phyloP scores from a whole-genome alignment of 92 coral and sea anemone species.

The Plumapathes pennacea region DNA sequence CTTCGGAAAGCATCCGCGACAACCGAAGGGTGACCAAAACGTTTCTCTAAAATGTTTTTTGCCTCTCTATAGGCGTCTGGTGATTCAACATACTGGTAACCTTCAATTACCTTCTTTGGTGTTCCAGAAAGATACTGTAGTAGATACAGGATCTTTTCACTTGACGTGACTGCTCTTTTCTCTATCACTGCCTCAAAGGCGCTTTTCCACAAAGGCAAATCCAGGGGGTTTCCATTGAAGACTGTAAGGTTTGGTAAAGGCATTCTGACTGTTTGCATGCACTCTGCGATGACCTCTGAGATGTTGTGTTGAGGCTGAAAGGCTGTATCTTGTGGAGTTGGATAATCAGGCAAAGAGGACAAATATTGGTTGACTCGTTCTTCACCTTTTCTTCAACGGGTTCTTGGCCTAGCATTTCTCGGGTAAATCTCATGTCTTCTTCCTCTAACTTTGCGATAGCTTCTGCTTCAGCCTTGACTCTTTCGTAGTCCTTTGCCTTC shows the following conservation, averaged over 20 bases:
- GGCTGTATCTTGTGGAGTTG: neutral
- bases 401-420: conserved; percentile 14
- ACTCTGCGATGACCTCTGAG: conserved; percentile 33
- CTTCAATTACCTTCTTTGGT: conserved; percentile 48
- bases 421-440: conserved; percentile 6
- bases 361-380: conserved; percentile 19
- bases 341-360: conserved; percentile 3
- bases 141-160: conserved; percentile 32
- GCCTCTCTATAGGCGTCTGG: conserved; percentile 37
- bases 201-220: conserved; percentile 48
- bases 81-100: conserved; percentile 48
- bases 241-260: conserved; percentile 27
- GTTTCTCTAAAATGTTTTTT: conserved; percentile 30
- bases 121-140: conserved; percentile 36
- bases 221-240: conserved; percentile 43
- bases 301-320: conserved; percentile 7
- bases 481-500: conserved; percentile 33
- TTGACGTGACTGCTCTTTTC: conserved; percentile 18
- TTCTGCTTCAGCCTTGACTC: conserved; percentile 40
- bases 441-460: conserved; percentile 30
- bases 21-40: conserved; percentile 56
- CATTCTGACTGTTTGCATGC: conserved; percentile 48
- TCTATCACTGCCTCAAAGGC: conserved; percentile 52
- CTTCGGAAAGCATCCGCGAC: conserved; percentile 52
- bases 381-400: conserved; percentile 1